phyloP scores from a whole-genome alignment of 2,888 invertebrate species.

The Psylliodes chrysocephalus region DNA sequence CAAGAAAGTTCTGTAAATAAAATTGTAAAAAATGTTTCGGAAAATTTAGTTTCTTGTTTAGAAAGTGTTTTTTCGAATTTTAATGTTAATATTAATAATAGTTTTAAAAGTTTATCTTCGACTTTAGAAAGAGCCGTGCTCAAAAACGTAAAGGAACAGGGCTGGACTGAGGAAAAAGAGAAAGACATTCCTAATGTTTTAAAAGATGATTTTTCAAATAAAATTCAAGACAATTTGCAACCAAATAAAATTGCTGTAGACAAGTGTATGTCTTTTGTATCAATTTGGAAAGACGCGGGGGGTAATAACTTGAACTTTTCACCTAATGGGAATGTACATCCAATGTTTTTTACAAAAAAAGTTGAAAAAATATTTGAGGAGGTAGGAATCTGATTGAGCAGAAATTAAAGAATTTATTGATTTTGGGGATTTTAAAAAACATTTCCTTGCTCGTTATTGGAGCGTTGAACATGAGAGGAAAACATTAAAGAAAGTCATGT shows the following conservation, averaged over 20 bases:
- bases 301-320: neutral
- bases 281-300: slow-evolving; percentile 6
- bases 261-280: too few species aligned
- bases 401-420: slow-evolving; percentile 19
- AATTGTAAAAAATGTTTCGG: neutral
- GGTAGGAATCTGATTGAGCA: slow-evolving; percentile 28
- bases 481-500: slow-evolving; percentile 22
- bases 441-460: slow-evolving; percentile 30
- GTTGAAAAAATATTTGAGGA: slow-evolving; percentile 21
- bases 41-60: too few species aligned
- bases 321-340: slow-evolving; percentile 23
- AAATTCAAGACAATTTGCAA: too few species aligned
- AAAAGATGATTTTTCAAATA: too few species aligned
- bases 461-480: slow-evolving; percentile 29
- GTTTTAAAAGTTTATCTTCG: too few species aligned
- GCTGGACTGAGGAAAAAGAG: too few species aligned
- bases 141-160: too few species aligned
- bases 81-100: too few species aligned
- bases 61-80: too few species aligned
- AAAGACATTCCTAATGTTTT: too few species aligned
- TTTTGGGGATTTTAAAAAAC: slow-evolving; percentile 21
- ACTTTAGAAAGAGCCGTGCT: too few species aligned
- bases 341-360: slow-evolving; percentile 28
- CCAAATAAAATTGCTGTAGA: too few species aligned
- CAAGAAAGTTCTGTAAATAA: neutral